These are phyloP conservation scores for Trichogramma evanescens DNA, from an alignment of 2,888 invertebrate species.

Conservation along the genomic window DNA sequence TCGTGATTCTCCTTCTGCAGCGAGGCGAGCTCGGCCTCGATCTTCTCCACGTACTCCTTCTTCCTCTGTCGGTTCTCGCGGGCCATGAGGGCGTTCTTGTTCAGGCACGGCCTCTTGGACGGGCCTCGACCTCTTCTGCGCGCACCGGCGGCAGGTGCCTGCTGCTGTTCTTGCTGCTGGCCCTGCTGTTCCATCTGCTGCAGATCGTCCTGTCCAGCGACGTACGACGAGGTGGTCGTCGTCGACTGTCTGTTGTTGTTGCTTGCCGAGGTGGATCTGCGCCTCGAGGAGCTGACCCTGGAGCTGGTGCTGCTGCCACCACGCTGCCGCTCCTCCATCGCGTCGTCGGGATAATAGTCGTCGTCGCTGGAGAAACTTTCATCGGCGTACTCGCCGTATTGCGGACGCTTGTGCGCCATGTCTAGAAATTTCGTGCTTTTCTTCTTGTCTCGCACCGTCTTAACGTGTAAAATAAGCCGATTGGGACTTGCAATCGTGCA, in stretches of 20 bases:
- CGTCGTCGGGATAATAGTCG: too few species aligned
- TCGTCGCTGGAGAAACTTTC: too few species aligned
- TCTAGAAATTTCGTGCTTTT: background rate
- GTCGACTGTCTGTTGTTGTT: too few species aligned
- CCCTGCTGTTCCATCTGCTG: too few species aligned
- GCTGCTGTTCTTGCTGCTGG: too few species aligned
- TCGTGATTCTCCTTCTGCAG: conserved; percentile 49
- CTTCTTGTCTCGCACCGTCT: background rate
- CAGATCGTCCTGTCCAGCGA: background rate
- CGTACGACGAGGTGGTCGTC: too few species aligned
- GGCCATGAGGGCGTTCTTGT: conserved; percentile 57
- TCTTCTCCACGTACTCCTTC: conserved; percentile 53
- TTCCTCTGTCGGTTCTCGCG: conserved; percentile 58
- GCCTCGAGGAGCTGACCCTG: too few species aligned
- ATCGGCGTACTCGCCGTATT: background rate
- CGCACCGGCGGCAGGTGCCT: background rate
- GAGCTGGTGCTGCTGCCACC: too few species aligned
- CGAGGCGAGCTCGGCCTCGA: conserved; percentile 50
- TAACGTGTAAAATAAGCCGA: too few species aligned
- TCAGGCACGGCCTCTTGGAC: conserved; percentile 46
- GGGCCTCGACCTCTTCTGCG: conserved; percentile 26
- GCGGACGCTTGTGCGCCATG: background rate
- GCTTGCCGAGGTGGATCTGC: too few species aligned
- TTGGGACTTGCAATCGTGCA: too few species aligned
- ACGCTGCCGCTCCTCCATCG: too few species aligned